Evolutionary conservation across 2,797 vertebrate genomes (phyloP), one percentile per base, ranked within the genome.

Genomic region (Channa striata): DNA sequence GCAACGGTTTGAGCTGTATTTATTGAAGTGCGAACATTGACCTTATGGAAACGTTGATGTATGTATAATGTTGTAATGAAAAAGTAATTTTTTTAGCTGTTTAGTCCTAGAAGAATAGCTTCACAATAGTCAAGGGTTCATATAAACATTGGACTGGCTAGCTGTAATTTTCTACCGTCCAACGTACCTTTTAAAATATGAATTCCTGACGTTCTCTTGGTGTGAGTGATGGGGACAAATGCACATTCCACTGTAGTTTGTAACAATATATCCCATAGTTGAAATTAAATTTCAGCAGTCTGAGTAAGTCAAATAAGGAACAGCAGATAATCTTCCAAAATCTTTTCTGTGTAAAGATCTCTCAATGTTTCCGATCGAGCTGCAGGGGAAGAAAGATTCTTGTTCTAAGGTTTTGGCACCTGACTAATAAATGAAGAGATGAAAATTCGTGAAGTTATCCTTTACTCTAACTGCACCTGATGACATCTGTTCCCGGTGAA

Each of bases 401-500:
- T 17, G n/a, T 44, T 46, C 7, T n/a, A 71, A 50, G 39, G 42
- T n/a, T 23, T 50, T 14, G 34, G 30, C 8, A 52, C n/a, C 33
- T 59, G 56, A 43, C 49, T 36, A 12, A 20, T 53, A 4, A 23
- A 36, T 69, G 40, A 14, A 13, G 36, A 36, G 10, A 30, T 6
- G 11, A 20, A 39, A 43, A 56, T 54, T 48, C 12, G 14, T 2
- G 11, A 48, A 36, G 17, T 14, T 56, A 33, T 50, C 51, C 48
- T 68, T 74, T 43, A 72, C 51, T 36, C 37, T 61, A 17, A 63
- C 53, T 9, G 39, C 14, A 68, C 14, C 61, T 60, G 56, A 80
- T 52, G 70, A 70, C 72, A 75, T 77, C 21, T 25, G 25, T 37
- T 49, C n/a, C 46, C 23, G 47, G 20, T 2, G 11, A 74, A 72